A percentile compares a stretch with the other conserved stretches of the same genome.
Evolutionary conservation across 1,140 invertebrate genomes (phyloP).

Genomic region (Wiebesia pumilae): DNA sequence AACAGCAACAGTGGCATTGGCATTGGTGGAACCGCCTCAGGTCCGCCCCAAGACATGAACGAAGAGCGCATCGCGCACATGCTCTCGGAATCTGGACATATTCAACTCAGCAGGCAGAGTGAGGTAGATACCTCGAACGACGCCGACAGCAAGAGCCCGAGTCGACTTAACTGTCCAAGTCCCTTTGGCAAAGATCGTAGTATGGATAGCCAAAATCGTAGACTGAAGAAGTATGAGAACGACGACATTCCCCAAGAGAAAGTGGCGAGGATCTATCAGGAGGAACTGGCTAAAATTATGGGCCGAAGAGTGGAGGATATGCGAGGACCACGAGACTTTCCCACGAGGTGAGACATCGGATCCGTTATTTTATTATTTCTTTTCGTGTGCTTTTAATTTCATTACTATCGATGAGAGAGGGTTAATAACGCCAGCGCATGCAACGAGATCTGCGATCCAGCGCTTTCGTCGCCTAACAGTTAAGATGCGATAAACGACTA

Average conservation of each 20-base stretch:
- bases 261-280: slow-evolving; percentile 96
- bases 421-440: neutral
- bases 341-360: slow-evolving; percentile 66
- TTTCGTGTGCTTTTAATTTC: neutral
- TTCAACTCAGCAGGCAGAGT: slow-evolving; percentile 60
- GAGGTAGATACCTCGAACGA: slow-evolving; percentile 69
- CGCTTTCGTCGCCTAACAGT: neutral
- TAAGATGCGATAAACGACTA: neutral
- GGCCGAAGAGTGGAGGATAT: slow-evolving; percentile 84
- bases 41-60: slow-evolving; percentile 86
- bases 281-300: slow-evolving; percentile 95
- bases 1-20: slow-evolving; percentile 12
- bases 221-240: slow-evolving; percentile 90
- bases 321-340: slow-evolving; percentile 79
- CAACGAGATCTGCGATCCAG: neutral
- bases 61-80: slow-evolving; percentile 97
- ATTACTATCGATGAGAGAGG: neutral
- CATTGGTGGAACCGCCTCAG: neutral
- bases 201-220: slow-evolving; percentile 81
- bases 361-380: neutral
- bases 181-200: slow-evolving; percentile 81
- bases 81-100: slow-evolving; percentile 90
- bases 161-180: slow-evolving; percentile 82
- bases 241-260: slow-evolving; percentile 98
- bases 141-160: slow-evolving; percentile 84